These are phyloP conservation scores for Panurus biarmicus DNA, from an alignment of 2,113 vertebrate species.

Conservation along the genomic window DNA sequence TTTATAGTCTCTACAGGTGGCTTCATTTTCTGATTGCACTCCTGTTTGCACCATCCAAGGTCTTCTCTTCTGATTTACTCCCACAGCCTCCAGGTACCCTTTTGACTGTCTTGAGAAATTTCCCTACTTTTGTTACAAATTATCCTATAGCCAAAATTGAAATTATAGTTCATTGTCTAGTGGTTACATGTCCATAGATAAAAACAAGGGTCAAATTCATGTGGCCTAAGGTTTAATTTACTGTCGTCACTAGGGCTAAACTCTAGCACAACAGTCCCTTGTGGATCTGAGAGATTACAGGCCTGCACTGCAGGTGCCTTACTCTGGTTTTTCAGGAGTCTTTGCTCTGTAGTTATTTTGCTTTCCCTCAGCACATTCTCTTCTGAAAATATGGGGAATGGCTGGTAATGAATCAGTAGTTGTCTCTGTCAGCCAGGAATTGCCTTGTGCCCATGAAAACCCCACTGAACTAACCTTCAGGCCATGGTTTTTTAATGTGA, in stretches of 20 bases:
- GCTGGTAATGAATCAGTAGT: not conserved
- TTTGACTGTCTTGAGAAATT: not conserved
- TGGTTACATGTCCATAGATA: not conserved
- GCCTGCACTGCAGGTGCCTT: not conserved
- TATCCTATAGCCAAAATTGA: not conserved
- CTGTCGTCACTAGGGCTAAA: not conserved
- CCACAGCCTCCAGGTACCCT: not conserved
- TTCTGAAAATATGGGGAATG: not conserved
- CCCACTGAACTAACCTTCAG: not conserved
- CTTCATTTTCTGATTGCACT: not conserved
- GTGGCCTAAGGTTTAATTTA: not conserved
- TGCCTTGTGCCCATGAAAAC: not conserved
- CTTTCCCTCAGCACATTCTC: not conserved
- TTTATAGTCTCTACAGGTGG: not conserved
- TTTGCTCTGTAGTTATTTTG: not conserved
- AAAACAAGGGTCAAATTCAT: not conserved
- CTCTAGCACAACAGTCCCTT: not conserved
- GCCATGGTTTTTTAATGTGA: not conserved
- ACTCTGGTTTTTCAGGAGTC: not conserved
- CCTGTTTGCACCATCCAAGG: not conserved
- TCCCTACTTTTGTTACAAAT: not conserved
- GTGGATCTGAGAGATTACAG: not conserved
- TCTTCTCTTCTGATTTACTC: not conserved
- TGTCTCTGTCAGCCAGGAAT: not conserved
- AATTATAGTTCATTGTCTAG: not conserved